Evolutionary conservation across 2,113 vertebrate genomes (phyloP).

Genomic region (Larimichthys crocea): DNA sequence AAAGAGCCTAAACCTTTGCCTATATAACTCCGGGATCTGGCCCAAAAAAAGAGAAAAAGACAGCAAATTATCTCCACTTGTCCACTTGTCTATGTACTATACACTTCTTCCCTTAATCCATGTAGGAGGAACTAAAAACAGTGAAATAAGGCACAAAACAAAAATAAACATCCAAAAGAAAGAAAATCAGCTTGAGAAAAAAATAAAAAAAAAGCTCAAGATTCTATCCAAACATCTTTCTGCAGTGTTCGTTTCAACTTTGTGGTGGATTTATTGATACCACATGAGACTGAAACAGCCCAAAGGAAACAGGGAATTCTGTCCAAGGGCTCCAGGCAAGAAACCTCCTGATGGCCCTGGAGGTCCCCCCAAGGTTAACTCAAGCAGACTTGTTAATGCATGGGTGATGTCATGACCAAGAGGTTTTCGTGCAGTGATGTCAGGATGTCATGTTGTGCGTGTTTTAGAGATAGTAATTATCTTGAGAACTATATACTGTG

Average conservation of each 20-base stretch:
- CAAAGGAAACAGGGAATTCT: conserved; percentile 68
- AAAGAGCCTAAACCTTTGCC: not conserved
- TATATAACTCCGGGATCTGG: not conserved
- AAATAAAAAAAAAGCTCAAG: conserved; percentile 20
- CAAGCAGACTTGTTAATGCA: conserved; percentile 52
- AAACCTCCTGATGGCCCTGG: conserved; percentile 46
- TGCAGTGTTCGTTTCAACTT: conserved; percentile 63
- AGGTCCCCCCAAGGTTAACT: conserved; percentile 54
- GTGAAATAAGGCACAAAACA: conserved; percentile 34
- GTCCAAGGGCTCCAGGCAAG: conserved; percentile 62
- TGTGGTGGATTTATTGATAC: conserved; percentile 72
- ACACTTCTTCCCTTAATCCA: not conserved
- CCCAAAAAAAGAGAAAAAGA: not conserved
- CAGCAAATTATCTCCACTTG: not conserved
- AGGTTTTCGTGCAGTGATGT: conserved; percentile 50
- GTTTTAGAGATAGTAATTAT: not conserved
- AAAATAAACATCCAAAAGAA: conserved; percentile 36
- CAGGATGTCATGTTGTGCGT: conserved; percentile 5
- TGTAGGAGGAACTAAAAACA: conserved; percentile 26
- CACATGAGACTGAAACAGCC: conserved; percentile 68
- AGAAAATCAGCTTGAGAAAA: conserved; percentile 39
- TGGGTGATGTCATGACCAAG: conserved; percentile 68
- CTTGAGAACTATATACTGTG: too few relatives aligned
- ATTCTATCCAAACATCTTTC: conserved; percentile 70
- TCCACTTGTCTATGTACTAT: not conserved